A percentile compares a stretch with the other conserved stretches of the same genome.
These are phyloP conservation scores for Amiota mariae DNA, from an alignment of 2,888 invertebrate species.

Conservation along the genomic window DNA sequence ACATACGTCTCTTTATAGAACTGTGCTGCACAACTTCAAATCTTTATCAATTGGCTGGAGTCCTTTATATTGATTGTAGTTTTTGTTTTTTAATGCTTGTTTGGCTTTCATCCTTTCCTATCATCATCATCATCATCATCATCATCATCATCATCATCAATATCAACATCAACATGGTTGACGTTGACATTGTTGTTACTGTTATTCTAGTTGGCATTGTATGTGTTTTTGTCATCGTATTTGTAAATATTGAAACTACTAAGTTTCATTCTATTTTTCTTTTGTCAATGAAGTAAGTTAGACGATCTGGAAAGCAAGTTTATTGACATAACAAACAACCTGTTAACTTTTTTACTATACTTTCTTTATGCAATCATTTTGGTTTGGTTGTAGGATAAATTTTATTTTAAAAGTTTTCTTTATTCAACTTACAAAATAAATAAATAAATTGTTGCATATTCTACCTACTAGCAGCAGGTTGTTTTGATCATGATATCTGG, in stretches of 20 bases:
- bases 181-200: too few species aligned
- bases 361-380: too few species aligned
- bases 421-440: neutral
- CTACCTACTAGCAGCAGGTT: neutral
- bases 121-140: constrained; percentile 7
- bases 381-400: neutral
- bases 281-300: neutral
- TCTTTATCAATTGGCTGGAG: neutral
- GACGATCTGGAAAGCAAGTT: too few species aligned
- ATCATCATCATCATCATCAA: neutral
- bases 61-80: neutral
- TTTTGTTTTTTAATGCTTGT: neutral
- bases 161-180: too few species aligned
- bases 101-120: neutral
- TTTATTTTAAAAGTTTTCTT: constrained; percentile 6
- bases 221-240: too few species aligned
- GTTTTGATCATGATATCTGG: neutral
- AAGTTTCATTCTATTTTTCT: neutral
- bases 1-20: neutral
- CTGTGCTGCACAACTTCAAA: neutral
- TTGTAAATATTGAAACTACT: too few species aligned
- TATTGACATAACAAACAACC: too few species aligned
- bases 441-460: neutral
- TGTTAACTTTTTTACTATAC: too few species aligned
- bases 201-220: too few species aligned